Percentiles rank a stretch among this genome's conserved stretches.
Evolutionary conservation across 1,140 invertebrate species (phyloP).

Genomic region (Caenorhabditis brenneri): DNA sequence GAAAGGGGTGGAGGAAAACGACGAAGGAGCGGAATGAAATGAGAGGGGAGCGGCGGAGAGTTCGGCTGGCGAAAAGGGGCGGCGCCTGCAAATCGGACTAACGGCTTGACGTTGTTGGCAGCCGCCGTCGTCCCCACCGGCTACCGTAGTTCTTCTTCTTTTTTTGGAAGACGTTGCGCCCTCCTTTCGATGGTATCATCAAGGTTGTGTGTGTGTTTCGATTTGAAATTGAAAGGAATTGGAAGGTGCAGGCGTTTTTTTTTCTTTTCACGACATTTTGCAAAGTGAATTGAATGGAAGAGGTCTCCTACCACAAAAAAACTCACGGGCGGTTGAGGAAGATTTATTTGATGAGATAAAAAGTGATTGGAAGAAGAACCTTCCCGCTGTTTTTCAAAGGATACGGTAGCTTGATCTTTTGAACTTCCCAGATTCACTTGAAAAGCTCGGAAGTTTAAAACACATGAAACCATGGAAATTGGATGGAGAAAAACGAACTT

Average conservation of each 20-base stretch:
- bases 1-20: background rate
- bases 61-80: background rate
- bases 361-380: no score
- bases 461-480: no score
- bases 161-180: background rate
- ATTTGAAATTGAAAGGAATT: background rate
- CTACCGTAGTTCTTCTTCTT: background rate
- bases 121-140: background rate
- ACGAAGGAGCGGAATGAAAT: background rate
- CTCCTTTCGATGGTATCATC: background rate
- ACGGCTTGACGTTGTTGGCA: background rate
- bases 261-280: background rate
- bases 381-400: no score
- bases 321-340: no score
- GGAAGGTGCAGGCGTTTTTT: background rate
- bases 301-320: background rate
- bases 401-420: no score
- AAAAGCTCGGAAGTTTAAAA: no score
- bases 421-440: no score
- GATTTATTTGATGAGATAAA: no score
- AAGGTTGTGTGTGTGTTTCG: background rate
- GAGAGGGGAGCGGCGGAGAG: background rate
- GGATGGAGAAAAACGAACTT: no score
- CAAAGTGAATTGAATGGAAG: background rate
- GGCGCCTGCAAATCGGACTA: slow-evolving; percentile 37